A percentile compares a stretch with the other conserved stretches of the same genome.
Conservation (phyloP, 2,797 vertebrate genomes). For the Emys orbicularis region DNA sequence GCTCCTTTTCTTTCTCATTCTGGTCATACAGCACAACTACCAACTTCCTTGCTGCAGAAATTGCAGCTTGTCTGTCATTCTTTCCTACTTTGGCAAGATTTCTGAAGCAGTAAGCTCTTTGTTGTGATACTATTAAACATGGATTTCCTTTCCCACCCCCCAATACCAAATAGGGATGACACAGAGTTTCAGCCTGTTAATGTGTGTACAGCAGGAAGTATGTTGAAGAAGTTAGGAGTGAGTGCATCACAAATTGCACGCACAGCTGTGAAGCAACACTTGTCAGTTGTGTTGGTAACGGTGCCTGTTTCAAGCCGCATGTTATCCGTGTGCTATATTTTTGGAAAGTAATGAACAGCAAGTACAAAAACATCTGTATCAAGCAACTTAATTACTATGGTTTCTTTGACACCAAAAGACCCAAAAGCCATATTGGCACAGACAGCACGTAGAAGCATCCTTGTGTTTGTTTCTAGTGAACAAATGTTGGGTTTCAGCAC, state of each 20-base stretch:
- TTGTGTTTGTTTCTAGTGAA: too few species aligned
- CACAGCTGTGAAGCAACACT: background rate
- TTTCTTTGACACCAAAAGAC: too few species aligned
- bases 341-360: background rate
- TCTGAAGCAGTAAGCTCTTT: too few species aligned
- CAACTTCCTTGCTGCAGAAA: background rate
- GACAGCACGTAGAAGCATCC: too few species aligned
- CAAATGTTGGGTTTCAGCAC: too few species aligned
- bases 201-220: background rate
- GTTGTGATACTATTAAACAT: background rate
- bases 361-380: background rate
- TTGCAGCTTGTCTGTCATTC: background rate
- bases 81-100: background rate
- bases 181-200: background rate
- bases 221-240: background rate
- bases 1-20: background rate
- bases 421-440: too few species aligned
- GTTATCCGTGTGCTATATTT: background rate
- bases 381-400: too few species aligned
- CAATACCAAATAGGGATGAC: background rate
- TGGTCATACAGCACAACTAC: background rate
- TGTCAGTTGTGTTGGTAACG: background rate
- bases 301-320: background rate
- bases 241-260: background rate
- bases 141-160: background rate